Evolutionary conservation across 1,140 invertebrate genomes (phyloP), one percentile per base, ranked within the genome.

Genomic region (Drosophila chauvacae): DNA sequence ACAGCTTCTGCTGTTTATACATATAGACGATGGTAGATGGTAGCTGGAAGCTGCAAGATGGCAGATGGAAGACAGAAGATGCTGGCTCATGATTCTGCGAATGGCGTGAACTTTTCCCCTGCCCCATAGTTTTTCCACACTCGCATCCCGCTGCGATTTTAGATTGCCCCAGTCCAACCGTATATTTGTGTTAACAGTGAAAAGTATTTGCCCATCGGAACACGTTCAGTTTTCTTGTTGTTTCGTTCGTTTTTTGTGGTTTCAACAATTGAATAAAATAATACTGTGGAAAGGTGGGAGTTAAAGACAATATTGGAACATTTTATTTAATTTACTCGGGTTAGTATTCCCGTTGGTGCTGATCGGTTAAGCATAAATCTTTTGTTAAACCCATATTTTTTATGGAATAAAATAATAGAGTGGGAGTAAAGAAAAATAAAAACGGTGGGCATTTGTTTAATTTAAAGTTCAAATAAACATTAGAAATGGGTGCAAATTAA

Each of bases 31-130:
- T 37, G 69, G 64, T 50, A 72, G 69, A 58, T 70, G 69, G 51
- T 53, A 53, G 30, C 13, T 73, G 20, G 33, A 16, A 39, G 51
- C 30, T 73, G 20, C 28, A 33, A 18, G 26, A 37, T 73, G 18
- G 26, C 13, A 30, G 26, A 37, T 68, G 13, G 28, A 18, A 50
- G 26, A 11, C 9, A 44, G 53, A 72, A 72, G 69, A 72, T 72
- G 70, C 70, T 73, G 70, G 53, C 70, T 77, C 41, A 77, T 69
- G 64, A 61, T 79, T 60, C 74, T 90, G 86, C 86, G 80, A 90
- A 74, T 90, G 86, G 85, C 81, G 78, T 90, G 86, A 90, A 90
- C 75, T 87, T 82, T 80, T 58, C 33, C 37, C 45, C 30, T 9
- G 28, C 69, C 44, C 28, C 69, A 42, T 4, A 33, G 20, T 20